Conservation (phyloP, 2,888 invertebrate species). For the Cheilosia grossa region DNA sequence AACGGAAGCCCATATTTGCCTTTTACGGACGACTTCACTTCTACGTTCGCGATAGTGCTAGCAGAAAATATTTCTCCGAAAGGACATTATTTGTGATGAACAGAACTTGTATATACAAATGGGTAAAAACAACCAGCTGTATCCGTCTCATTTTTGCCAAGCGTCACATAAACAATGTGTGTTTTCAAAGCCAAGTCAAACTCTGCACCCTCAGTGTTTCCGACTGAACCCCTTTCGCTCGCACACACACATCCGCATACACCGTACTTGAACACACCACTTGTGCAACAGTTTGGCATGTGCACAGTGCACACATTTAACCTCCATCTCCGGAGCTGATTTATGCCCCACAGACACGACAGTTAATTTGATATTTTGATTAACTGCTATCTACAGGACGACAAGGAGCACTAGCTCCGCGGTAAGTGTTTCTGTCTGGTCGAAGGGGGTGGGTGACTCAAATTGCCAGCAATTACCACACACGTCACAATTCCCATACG, state of each 20-base stretch:
- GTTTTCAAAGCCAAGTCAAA: constrained; percentile 18
- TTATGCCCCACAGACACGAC: constrained; percentile 83
- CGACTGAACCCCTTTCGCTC: constrained; percentile 20
- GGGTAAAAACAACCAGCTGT: constrained; percentile 1
- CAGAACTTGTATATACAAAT: constrained; percentile 13
- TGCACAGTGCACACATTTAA: constrained; percentile 79
- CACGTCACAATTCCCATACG: constrained; percentile 65
- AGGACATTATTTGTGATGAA: neutral
- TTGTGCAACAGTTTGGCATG: constrained; percentile 76
- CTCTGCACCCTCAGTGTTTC: constrained; percentile 37
- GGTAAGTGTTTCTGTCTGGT: constrained; percentile 20
- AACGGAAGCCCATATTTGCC: no score
- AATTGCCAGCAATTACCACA: constrained; percentile 76
- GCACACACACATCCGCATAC: neutral
- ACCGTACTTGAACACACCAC: constrained; percentile 38
- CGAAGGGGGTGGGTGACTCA: constrained; percentile 37
- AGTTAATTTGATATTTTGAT: constrained; percentile 84
- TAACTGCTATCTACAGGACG: constrained; percentile 80
- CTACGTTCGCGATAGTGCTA: no score
- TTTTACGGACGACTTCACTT: no score
- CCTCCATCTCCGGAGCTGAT: constrained; percentile 78
- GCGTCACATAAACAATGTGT: constrained; percentile 2
- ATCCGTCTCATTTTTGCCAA: constrained; percentile 9
- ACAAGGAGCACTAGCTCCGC: constrained; percentile 17
- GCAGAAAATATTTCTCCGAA: no score